Conservation (phyloP, 2,888 invertebrate genomes). For the Hipparchia semele region DNA sequence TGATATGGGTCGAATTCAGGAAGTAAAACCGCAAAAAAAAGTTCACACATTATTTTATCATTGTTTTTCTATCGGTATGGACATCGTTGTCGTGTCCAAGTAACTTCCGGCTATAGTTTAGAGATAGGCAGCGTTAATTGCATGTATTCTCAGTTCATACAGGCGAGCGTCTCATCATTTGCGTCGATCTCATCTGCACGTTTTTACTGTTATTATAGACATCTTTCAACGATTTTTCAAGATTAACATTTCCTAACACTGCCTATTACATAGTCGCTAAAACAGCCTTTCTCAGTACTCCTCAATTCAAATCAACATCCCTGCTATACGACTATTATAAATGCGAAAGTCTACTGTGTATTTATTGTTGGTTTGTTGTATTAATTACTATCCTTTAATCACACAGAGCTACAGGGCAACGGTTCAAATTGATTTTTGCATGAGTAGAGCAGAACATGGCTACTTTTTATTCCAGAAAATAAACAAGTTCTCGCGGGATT, state of each 20-base stretch:
- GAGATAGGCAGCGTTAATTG: conserved; percentile 12
- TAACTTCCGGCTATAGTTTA: conserved; percentile 27
- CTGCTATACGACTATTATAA: too few relatives aligned
- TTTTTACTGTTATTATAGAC: conserved; percentile 4
- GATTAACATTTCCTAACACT: not conserved
- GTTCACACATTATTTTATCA: conserved; percentile 53
- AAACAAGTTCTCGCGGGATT: too few relatives aligned
- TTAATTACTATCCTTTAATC: too few relatives aligned
- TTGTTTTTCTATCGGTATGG: conserved; percentile 17
- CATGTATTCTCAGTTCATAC: conserved; percentile 11
- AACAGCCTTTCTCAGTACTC: too few relatives aligned
- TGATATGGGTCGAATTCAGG: conserved; percentile 67
- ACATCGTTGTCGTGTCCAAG: conserved; percentile 5
- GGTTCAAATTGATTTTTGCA: too few relatives aligned
- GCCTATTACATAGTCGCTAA: not conserved
- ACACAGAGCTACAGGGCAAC: too few relatives aligned
- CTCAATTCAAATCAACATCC: too few relatives aligned
- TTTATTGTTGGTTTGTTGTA: too few relatives aligned
- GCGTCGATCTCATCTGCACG: conserved; percentile 16
- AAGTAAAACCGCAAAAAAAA: conserved; percentile 71
- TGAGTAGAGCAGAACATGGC: too few relatives aligned
- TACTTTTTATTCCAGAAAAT: too few relatives aligned
- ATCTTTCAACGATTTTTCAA: conserved; percentile 5
- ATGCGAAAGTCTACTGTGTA: too few relatives aligned
- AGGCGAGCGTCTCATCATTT: conserved; percentile 14